phyloP scores from a whole-genome alignment of 2,888 invertebrate genomes.

The Zygothrica quintamaculata region DNA sequence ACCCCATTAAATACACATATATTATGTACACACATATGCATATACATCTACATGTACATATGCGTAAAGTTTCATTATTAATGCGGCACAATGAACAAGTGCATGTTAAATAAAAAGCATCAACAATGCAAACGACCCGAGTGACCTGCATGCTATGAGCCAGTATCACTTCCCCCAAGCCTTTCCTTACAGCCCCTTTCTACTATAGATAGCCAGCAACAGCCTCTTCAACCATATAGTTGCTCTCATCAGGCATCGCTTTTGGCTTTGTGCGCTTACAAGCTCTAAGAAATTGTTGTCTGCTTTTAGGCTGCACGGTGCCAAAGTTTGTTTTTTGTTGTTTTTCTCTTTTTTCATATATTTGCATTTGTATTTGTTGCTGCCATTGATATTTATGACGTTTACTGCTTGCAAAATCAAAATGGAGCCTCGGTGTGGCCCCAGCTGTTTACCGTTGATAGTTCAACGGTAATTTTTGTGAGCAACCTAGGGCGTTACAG shows the following conservation, averaged over 20 bases:
- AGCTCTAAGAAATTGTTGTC: conserved; percentile 36
- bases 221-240: not conserved
- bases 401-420: conserved; percentile 28
- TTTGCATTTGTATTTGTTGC: conserved; percentile 6
- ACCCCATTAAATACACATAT: conserved; percentile 3
- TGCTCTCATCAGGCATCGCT: conserved; percentile 18
- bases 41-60: no score
- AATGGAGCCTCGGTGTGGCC: conserved; percentile 40
- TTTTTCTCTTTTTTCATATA: conserved; percentile 9
- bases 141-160: conserved; percentile 21
- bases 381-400: no score
- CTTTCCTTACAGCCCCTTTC: conserved; percentile 3
- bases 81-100: conserved; percentile 60
- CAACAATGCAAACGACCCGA: conserved; percentile 58
- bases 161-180: conserved; percentile 5
- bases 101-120: conserved; percentile 66
- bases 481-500: not conserved
- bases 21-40: no score
- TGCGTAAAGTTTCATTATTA: conserved; percentile 43
- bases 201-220: no score
- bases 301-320: conserved; percentile 59
- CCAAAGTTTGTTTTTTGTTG: conserved; percentile 24
- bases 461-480: conserved; percentile 31
- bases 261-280: conserved; percentile 33
- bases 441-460: conserved; percentile 46